Conservation (phyloP, 2,797 vertebrate genomes). For the Sebastiscus tertius region DNA sequence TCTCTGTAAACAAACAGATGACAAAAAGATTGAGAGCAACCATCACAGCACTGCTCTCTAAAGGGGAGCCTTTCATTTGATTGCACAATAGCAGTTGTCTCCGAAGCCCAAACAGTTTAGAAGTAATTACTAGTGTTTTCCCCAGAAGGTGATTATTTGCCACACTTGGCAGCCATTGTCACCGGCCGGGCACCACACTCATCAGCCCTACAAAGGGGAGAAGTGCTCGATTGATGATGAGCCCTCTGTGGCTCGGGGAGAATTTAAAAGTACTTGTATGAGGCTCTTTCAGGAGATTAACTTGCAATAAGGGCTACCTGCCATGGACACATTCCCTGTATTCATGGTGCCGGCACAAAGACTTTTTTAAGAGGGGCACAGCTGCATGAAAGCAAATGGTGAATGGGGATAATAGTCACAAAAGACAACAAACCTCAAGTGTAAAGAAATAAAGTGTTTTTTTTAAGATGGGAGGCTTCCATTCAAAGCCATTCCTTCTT, state of each 20-base stretch:
- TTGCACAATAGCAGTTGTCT: constrained; percentile 84
- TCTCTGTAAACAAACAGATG: constrained; percentile 75
- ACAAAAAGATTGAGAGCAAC: constrained; percentile 70
- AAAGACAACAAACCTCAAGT: constrained; percentile 90
- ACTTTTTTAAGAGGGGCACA: constrained; percentile 83
- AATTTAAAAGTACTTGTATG: constrained; percentile 87
- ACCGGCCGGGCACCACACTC: constrained; percentile 80
- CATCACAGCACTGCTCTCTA: constrained; percentile 63
- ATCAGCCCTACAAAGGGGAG: constrained; percentile 81
- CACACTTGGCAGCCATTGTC: constrained; percentile 86
- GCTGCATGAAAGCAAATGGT: constrained; percentile 84
- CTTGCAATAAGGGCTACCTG: constrained; percentile 89
- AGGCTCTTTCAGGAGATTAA: constrained; percentile 88
- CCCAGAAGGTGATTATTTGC: constrained; percentile 85
- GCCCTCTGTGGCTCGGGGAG: constrained; percentile 81
- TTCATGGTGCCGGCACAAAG: constrained; percentile 84
- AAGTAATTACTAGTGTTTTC: constrained; percentile 88
- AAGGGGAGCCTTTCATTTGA: constrained; percentile 76
- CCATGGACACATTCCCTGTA: constrained; percentile 84
- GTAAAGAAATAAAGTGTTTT: constrained; percentile 87
- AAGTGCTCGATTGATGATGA: constrained; percentile 85
- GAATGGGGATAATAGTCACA: constrained; percentile 85
- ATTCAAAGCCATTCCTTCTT: constrained; percentile 81
- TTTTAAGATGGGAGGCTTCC: constrained; percentile 79
- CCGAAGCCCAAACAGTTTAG: constrained; percentile 86